Base-by-base conservation (phyloP, 2,888 invertebrate genomes). In the Cheilosia variabilis region DNA sequence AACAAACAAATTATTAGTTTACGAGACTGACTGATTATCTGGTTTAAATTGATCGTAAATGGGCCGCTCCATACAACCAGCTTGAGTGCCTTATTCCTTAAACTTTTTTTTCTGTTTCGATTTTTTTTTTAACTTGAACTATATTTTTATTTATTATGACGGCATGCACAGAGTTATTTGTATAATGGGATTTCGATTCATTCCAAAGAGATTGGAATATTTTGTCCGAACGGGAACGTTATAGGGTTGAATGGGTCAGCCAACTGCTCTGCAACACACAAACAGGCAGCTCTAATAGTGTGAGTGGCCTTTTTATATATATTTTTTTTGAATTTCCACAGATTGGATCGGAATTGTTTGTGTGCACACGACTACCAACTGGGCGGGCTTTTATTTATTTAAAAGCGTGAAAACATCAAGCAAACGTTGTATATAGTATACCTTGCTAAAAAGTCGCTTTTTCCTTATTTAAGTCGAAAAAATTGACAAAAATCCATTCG, bases 61-160 rank as follows among this genome's bases (percentile, higher is more conserved):
- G 47, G 10, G 19, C 47, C 7, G 9, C 2, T n/a, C 7, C 31
- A 19, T 17, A 17, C 13, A 27, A n/a, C 27, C 15, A 0, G 27
- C 27, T 31, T 27, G 53, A 9, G 9, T 2, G 0, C 47, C 19
- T 47, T 19, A 19, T 19, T 19, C 10, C 9, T 31, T 31, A 31
- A 9, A 9, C 2, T 19, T 19, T 19, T 1, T 19, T 7, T 7
- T 17, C n/a, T n/a, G n/a, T n/a, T n/a, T n/a, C n/a, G n/a, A n/a
- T n/a, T 9, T 3, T 37, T 13, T 2, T 81, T 76, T 76, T 37
- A 57, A 22, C 60, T 62, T 55, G 66, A 6, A 77, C 63, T 19
- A 63, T 79, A 73, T 79, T 84, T 83, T 80, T 79, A 80, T 79
- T 75, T 84, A 75, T 86, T 86, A 71, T 86, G 80, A 80, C 37